Conservation (phyloP, 2,113 vertebrate genomes). For the Petroica traversi region DNA sequence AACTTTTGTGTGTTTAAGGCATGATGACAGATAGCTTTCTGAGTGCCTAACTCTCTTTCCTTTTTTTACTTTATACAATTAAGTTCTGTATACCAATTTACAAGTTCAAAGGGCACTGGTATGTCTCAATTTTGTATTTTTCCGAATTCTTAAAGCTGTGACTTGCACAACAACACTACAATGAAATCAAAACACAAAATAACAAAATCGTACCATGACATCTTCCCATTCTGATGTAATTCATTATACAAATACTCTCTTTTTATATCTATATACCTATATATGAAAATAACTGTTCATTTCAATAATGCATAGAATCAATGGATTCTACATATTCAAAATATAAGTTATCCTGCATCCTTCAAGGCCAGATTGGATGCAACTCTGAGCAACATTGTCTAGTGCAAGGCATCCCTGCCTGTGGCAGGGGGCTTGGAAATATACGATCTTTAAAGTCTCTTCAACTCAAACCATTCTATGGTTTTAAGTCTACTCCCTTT, state of each 20-base stretch:
- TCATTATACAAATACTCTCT: not conserved
- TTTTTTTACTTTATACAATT: not conserved
- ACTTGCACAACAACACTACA: not conserved
- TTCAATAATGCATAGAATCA: not conserved
- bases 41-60: not conserved
- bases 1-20: not conserved
- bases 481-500: not conserved
- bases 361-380: not conserved
- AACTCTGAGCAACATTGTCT: not conserved
- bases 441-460: not conserved
- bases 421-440: not conserved
- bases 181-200: not conserved
- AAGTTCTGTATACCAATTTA: not conserved
- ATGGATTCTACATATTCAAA: not conserved
- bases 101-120: not conserved
- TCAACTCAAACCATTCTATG: not conserved
- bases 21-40: not conserved
- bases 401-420: not conserved
- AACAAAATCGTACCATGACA: not conserved
- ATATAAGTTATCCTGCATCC: not conserved
- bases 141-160: not conserved
- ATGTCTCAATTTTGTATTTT: not conserved
- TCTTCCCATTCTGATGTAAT: not conserved
- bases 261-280: not conserved
- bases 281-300: not conserved